Conservation (phyloP, 2,888 invertebrate genomes). For the Phyto melanocephala region DNA sequence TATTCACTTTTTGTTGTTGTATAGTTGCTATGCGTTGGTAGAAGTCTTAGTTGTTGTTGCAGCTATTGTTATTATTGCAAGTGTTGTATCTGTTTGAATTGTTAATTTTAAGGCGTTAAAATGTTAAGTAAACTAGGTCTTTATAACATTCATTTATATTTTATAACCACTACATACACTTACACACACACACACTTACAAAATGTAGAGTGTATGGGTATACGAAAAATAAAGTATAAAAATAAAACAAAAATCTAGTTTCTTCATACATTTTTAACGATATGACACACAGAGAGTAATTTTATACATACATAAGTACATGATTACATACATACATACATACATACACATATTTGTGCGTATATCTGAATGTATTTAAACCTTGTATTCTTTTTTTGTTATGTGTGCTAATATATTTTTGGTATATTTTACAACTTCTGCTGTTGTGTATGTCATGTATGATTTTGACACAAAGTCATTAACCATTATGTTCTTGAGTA, state of each 20-base stretch:
- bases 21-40: neutral
- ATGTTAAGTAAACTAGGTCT: slow-evolving; percentile 65
- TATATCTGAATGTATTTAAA: neutral
- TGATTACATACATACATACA: neutral
- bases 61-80: slow-evolving; percentile 22
- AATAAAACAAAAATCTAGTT: neutral
- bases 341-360: neutral
- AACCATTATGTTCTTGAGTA: slow-evolving; percentile 60
- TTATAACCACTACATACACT: slow-evolving; percentile 32
- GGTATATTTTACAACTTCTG: neutral
- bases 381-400: neutral
- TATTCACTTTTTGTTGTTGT: slow-evolving; percentile 1
- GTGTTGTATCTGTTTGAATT: slow-evolving; percentile 62
- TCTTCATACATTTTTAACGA: neutral
- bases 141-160: slow-evolving; percentile 61
- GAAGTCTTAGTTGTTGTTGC: slow-evolving; percentile 7
- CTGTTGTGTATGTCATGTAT: slow-evolving; percentile 1
- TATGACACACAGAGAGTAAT: neutral
- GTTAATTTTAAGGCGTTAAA: slow-evolving; percentile 65
- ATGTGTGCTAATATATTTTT: neutral
- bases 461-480: slow-evolving; percentile 64
- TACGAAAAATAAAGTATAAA: too few relatives aligned
- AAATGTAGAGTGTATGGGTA: too few relatives aligned
- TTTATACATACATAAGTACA: neutral
- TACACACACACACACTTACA: neutral